These are phyloP conservation scores for Panzeria rudis DNA, from an alignment of 2,888 invertebrate genomes.

Conservation along the genomic window DNA sequence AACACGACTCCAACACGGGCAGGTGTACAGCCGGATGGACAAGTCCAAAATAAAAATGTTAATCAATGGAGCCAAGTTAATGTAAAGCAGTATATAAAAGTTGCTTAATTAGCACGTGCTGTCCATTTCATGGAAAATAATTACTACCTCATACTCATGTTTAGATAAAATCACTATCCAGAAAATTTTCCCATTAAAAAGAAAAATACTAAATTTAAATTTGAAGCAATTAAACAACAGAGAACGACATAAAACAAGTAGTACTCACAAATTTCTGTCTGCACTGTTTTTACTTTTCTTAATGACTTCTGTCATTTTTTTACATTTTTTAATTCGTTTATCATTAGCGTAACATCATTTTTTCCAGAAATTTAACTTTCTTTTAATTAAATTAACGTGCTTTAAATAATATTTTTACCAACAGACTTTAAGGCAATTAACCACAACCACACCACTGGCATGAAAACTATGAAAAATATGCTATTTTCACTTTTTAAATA, in stretches of 20 bases:
- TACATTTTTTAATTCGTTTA: background rate
- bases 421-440: background rate
- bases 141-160: background rate
- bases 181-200: too few relatives aligned
- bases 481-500: slow-evolving; percentile 14
- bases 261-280: slow-evolving; percentile 15
- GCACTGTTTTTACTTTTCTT: slow-evolving; percentile 23
- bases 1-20: too few relatives aligned
- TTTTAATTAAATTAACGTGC: slow-evolving; percentile 43
- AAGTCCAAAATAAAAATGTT: too few relatives aligned
- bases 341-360: slow-evolving; percentile 24
- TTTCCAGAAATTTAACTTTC: slow-evolving; percentile 43
- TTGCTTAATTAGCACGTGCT: slow-evolving; percentile 11
- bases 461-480: background rate
- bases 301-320: background rate
- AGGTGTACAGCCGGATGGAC: too few relatives aligned
- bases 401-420: slow-evolving; percentile 11
- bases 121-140: background rate
- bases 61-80: too few relatives aligned
- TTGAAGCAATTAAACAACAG: background rate
- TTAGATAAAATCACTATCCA: background rate
- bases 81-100: too few relatives aligned
- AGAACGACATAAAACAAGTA: background rate
- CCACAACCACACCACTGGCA: background rate
- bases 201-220: too few relatives aligned